Percentiles rank a stretch among this genome's conserved stretches.
Conservation (phyloP, 2,797 vertebrate species). For the Alfaro cultratus region DNA sequence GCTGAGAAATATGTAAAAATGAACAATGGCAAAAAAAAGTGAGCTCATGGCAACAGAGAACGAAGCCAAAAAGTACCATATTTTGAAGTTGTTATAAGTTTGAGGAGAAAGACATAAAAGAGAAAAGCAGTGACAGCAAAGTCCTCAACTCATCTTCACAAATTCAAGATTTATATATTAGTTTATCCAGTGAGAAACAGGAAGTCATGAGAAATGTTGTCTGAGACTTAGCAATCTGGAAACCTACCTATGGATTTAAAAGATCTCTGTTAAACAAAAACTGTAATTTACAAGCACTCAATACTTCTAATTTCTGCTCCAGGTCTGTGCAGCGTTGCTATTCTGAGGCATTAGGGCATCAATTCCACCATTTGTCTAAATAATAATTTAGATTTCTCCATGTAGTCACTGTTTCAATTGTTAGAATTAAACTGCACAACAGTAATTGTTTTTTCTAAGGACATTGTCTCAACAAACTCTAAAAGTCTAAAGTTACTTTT, state of each 20-base stretch:
- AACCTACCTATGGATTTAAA: background rate
- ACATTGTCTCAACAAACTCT: background rate
- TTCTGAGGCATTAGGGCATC: background rate
- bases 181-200: background rate
- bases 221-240: background rate
- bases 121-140: background rate
- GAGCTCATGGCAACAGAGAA: background rate
- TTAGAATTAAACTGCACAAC: background rate
- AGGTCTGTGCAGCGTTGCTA: background rate
- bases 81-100: background rate
- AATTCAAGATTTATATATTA: background rate
- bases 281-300: background rate
- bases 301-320: background rate
- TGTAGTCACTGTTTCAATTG: background rate
- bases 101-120: no score
- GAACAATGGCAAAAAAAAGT: background rate
- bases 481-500: background rate
- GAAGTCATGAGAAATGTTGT: background rate
- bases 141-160: background rate
- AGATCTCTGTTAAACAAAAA: background rate
- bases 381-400: background rate
- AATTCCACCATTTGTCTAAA: background rate
- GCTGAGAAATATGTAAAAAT: background rate
- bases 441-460: background rate
- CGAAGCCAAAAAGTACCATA: background rate